Conservation (phyloP, 2,113 vertebrate genomes). For the Corythoichthys intestinalis region DNA sequence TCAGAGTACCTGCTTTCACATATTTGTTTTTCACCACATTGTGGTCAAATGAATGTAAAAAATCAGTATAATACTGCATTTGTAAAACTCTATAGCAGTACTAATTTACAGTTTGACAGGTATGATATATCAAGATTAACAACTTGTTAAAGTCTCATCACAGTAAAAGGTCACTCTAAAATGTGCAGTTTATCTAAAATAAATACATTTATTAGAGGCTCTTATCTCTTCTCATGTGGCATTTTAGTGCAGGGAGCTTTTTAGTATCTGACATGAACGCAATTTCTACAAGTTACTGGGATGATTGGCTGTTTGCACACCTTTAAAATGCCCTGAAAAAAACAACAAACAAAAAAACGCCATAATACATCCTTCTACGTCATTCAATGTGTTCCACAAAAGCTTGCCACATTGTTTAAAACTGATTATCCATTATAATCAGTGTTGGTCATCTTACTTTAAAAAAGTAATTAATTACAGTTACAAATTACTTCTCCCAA, state of each 20-base stretch:
- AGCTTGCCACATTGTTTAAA: no score
- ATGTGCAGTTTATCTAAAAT: neutral
- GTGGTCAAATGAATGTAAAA: neutral
- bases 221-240: neutral
- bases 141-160: neutral
- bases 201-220: neutral
- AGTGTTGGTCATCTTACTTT: no score
- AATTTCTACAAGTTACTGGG: neutral
- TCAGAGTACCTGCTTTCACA: neutral
- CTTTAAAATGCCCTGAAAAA: neutral
- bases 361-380: no score
- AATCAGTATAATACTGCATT: neutral
- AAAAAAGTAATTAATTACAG: no score
- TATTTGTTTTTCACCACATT: neutral
- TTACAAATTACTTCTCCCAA: no score
- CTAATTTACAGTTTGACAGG: neutral
- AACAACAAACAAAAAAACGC: neutral
- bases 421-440: no score
- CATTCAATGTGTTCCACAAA: no score
- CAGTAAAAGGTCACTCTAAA: neutral
- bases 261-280: neutral
- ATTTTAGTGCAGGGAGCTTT: neutral
- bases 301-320: neutral
- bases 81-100: neutral
- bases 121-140: neutral